A percentile compares a stretch with the other conserved stretches of the same genome.
Conservation (phyloP, 2,113 vertebrate species). For the Callithrix jacchus region DNA sequence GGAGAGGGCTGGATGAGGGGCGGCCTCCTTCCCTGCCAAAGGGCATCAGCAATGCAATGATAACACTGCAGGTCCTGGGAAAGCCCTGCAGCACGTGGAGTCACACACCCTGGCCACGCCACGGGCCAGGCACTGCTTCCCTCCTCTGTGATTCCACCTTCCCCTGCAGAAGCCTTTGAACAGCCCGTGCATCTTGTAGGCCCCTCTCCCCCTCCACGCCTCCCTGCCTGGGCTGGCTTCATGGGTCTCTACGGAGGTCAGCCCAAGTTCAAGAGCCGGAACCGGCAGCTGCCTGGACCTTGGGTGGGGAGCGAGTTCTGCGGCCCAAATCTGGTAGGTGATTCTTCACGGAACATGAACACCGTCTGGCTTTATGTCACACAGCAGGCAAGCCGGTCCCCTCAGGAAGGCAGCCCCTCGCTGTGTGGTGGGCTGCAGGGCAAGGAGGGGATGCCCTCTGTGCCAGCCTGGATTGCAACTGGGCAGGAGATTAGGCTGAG, state of each 20-base stretch:
- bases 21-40: background rate
- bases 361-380: background rate
- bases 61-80: fast-evolving
- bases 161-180: background rate
- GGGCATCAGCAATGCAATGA: fast-evolving
- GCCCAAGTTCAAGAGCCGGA: no score
- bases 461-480: background rate
- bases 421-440: background rate
- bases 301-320: fast-evolving
- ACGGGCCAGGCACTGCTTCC: fast-evolving
- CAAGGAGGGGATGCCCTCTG: no score
- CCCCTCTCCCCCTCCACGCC: fast-evolving
- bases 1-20: fast-evolving
- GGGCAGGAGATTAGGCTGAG: background rate
- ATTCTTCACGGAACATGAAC: fast-evolving
- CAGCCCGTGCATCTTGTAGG: fast-evolving
- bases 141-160: background rate
- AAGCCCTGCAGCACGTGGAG: fast-evolving
- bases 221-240: background rate
- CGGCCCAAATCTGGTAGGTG: background rate
- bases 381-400: background rate
- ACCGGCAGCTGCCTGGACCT: background rate
- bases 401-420: background rate
- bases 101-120: background rate
- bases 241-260: background rate